Conservation (phyloP, 2,888 invertebrate species). For the Coleophora flavipennella region DNA sequence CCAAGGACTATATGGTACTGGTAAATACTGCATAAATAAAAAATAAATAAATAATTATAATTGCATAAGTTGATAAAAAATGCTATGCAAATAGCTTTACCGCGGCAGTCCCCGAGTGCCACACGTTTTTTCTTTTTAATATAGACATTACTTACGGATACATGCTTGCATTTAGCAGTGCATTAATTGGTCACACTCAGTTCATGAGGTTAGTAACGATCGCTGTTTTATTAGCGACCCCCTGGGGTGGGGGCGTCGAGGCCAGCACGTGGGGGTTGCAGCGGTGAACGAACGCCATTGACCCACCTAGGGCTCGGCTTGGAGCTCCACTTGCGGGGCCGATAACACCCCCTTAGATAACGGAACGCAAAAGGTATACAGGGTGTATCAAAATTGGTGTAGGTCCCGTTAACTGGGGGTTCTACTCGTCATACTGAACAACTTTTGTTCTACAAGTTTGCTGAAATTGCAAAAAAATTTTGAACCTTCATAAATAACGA, state of each 20-base stretch:
- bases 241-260: constrained; percentile 32
- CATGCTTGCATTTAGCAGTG: neutral
- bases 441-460: too few relatives aligned
- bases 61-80: too few relatives aligned
- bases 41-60: too few relatives aligned
- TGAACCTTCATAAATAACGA: too few relatives aligned
- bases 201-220: constrained; percentile 16
- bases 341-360: constrained; percentile 57
- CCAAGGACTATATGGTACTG: too few relatives aligned
- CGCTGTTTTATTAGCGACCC: constrained; percentile 13
- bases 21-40: too few relatives aligned
- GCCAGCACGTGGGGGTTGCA: constrained; percentile 63
- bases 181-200: neutral
- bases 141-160: neutral
- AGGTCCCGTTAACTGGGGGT: too few relatives aligned
- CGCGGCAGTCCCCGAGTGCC: too few relatives aligned
- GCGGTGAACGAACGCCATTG: constrained; percentile 69
- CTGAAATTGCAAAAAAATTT: too few relatives aligned
- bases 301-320: constrained; percentile 65
- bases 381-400: constrained; percentile 8
- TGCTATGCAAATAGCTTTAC: too few relatives aligned
- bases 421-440: too few relatives aligned
- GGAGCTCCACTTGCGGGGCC: constrained; percentile 49
- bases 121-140: neutral
- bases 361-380: constrained; percentile 5